Conservation (phyloP, 2,113 vertebrate species). For the Hiodon tergisus region DNA sequence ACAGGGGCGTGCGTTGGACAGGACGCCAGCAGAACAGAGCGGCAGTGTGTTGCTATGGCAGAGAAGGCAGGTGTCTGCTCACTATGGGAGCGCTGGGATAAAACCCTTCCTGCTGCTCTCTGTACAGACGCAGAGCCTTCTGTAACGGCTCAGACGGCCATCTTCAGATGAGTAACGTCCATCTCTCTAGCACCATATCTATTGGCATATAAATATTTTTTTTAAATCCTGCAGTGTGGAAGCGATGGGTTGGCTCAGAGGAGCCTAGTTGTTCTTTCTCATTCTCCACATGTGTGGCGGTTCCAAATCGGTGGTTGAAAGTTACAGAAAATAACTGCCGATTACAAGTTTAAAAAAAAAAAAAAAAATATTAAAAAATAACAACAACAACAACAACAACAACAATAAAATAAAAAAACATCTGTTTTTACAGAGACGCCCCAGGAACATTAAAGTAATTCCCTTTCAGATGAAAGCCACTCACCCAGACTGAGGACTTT, state of each 20-base stretch:
- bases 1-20: constrained; percentile 39
- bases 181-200: too few species aligned
- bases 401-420: neutral
- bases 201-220: too few species aligned
- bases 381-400: too few species aligned
- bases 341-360: neutral
- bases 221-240: too few species aligned
- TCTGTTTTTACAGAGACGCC: neutral
- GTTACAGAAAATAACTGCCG: too few species aligned
- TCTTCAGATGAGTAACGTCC: too few species aligned
- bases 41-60: constrained; percentile 35
- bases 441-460: neutral
- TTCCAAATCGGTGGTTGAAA: too few species aligned
- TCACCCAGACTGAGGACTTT: constrained; percentile 82
- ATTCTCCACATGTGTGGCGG: too few species aligned
- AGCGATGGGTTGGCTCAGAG: too few species aligned
- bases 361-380: too few species aligned
- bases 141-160: neutral
- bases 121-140: constrained; percentile 3
- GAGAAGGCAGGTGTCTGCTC: constrained; percentile 31
- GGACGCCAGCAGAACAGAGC: constrained; percentile 52
- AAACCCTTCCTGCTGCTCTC: constrained; percentile 30
- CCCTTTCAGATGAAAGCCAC: neutral
- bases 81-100: constrained; percentile 44
- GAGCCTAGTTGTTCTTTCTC: too few species aligned